phyloP scores from a whole-genome alignment of 2,888 invertebrate species.

The Chrysolina oricalcia region DNA sequence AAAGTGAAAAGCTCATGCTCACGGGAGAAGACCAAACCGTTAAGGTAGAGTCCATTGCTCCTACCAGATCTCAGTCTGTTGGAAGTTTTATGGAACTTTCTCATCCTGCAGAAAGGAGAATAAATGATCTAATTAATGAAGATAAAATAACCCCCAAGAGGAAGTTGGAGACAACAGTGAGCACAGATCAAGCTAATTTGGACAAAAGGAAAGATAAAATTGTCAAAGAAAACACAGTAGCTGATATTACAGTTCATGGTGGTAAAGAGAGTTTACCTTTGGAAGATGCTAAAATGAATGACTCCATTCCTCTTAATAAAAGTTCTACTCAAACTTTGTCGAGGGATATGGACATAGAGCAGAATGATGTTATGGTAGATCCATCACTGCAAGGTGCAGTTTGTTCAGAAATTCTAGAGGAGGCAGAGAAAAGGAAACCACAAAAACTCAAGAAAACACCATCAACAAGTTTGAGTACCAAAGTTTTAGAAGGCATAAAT shows the following conservation, averaged over 20 bases:
- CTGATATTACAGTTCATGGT: constrained; percentile 68
- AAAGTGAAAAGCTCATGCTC: constrained; percentile 83
- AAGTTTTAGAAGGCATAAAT: constrained; percentile 66
- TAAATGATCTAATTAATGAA: constrained; percentile 82
- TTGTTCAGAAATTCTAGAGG: constrained; percentile 71
- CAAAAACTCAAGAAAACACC: constrained; percentile 66
- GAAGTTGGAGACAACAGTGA: constrained; percentile 84
- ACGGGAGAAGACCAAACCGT: constrained; percentile 72
- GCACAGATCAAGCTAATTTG: constrained; percentile 77
- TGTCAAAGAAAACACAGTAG: constrained; percentile 69
- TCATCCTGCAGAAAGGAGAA: constrained; percentile 80
- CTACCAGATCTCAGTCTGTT: constrained; percentile 78
- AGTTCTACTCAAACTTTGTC: constrained; percentile 67
- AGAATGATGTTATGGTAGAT: constrained; percentile 60
- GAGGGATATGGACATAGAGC: constrained; percentile 66
- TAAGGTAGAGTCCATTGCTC: constrained; percentile 67
- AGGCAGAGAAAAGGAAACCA: constrained; percentile 67
- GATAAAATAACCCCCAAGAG: constrained; percentile 79
- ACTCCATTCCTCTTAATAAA: constrained; percentile 64
- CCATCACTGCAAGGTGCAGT: constrained; percentile 69
- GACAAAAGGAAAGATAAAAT: constrained; percentile 78
- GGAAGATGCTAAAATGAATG: constrained; percentile 64
- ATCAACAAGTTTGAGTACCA: constrained; percentile 59
- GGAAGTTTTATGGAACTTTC: constrained; percentile 84
- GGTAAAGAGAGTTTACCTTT: constrained; percentile 56